Evolutionary conservation across 1,140 invertebrate genomes (phyloP), one percentile per base, ranked within the genome.

Genomic region (Linepithema humile): DNA sequence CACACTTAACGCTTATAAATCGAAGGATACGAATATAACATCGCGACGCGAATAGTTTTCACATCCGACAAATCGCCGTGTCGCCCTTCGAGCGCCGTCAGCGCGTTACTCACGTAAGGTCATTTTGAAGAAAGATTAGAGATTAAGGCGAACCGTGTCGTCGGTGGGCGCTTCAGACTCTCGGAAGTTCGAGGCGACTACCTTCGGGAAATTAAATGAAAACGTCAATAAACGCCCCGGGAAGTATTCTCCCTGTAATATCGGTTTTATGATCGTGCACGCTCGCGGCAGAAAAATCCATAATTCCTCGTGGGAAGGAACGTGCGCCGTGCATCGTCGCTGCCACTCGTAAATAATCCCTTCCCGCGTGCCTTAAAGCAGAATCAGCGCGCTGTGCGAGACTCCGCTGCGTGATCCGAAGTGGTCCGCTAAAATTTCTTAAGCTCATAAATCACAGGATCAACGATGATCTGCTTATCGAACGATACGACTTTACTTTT

Each of bases 261-360:
- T 80, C 38, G 62, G 20, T 80, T 80, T 82, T 82, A 72, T 23
- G 67, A 45, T 45, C 35, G 32, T 32, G 38, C 26, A 20, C 74
- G 26, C 26, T 48, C 48, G 64, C 48, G 48, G 3, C 1, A 72
- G 32, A 78, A 82, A 72, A 57, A 57, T 72, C 4, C 38, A 35
- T 32, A 82, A 70, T 82, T 82, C 50, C 77, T 72, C 50, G 50
- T 72, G 65, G 77, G 62, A 82, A 72, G 65, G 23, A 55, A 80
- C 45, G 60, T 53, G 23, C 43, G 32, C 23, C 64, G 74, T 50
- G 74, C 40, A 77, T 64, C 40, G 73, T 77, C 59, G 40, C 32
- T 53, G 64, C 64, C 32, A 70, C 48, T 72, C 65, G 77, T 72
- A 72, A 82, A 82, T 82, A 82, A 82, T 70, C 45, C 45, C 57